Evolutionary conservation across 2,113 vertebrate species (phyloP), one percentile per base, ranked within the genome.

Genomic region (Salminus brasiliensis): DNA sequence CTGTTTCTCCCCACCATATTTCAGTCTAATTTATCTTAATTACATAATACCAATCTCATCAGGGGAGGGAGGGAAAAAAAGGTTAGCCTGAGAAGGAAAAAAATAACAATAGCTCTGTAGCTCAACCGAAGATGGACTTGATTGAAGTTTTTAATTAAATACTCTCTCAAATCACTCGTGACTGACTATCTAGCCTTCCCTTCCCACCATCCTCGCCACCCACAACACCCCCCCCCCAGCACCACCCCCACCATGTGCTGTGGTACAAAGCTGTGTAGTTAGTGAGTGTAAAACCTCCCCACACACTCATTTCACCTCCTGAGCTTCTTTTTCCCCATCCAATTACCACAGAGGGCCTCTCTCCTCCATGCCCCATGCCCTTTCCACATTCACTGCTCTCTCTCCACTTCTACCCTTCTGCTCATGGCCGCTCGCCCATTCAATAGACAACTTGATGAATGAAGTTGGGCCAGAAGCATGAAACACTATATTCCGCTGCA

Each of bases 301-400:
- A 67, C 41, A 27, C 62, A 70, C 52, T 83, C 39, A 73, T 80
- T 77, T 68, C 36, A 71, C 62, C 25, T 76, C 72, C 43, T 68
- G 67, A 76, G 52, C 77, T 55, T 80, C 60, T 74, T 81, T 84
- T 74, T 45, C 39, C 79, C 78, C 52, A 81, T 74, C 43, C 57
- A 84, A 74, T 84, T 84, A 75, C 74, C 62, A 63, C 78, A 3
- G 16, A 83, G 74, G 34, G 21, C 57, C 67, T 53, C 39, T 74
- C 59, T 71, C 62, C 65, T 78, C 55, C 68, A 41, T 39, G 49
- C 16, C 74, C 74, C 5, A 45, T 55, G 68, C 60, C 67, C 59
- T 65, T 57, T 71, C 39, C 73, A 53, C 80, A 32, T 81, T 60
- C 27, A 27, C 39, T 90, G 86, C 86, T 90, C 90, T 92, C 89